A percentile compares a stretch with the other conserved stretches of the same genome.
phyloP scores from a whole-genome alignment of 2,797 vertebrate genomes.

The Pseudochirops cupreus region DNA sequence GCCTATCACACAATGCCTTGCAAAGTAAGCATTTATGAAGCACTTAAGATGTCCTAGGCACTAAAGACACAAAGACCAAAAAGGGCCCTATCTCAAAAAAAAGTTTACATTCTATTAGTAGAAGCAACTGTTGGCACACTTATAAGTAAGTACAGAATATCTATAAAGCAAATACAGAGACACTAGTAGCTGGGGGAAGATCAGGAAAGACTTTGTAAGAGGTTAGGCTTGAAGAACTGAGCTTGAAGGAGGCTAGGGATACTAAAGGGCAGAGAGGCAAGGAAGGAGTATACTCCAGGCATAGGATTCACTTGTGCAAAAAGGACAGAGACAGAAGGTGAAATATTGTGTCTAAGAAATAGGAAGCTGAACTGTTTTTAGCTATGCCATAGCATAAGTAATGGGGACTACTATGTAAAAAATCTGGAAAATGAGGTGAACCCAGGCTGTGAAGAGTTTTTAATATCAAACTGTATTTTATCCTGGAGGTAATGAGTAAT shows the following conservation, averaged over 20 bases:
- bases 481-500: neutral
- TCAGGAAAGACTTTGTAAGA: neutral
- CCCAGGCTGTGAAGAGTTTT: neutral
- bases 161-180: neutral
- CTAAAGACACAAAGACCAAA: neutral
- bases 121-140: neutral
- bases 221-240: neutral
- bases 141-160: neutral
- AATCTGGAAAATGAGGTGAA: neutral
- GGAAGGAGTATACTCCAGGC: neutral
- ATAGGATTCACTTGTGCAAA: neutral
- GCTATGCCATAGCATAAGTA: neutral
- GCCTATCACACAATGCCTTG: neutral
- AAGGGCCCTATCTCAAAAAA: neutral
- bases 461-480: neutral
- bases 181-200: neutral
- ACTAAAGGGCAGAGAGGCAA: neutral
- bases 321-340: neutral
- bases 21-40: neutral
- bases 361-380: neutral
- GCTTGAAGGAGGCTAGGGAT: neutral
- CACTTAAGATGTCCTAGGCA: slow-evolving; percentile 17
- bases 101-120: neutral
- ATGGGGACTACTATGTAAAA: neutral
- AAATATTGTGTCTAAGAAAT: neutral